Evolutionary conservation across 1,140 invertebrate genomes (phyloP).

Genomic region (Chrysomallon squamiferum): DNA sequence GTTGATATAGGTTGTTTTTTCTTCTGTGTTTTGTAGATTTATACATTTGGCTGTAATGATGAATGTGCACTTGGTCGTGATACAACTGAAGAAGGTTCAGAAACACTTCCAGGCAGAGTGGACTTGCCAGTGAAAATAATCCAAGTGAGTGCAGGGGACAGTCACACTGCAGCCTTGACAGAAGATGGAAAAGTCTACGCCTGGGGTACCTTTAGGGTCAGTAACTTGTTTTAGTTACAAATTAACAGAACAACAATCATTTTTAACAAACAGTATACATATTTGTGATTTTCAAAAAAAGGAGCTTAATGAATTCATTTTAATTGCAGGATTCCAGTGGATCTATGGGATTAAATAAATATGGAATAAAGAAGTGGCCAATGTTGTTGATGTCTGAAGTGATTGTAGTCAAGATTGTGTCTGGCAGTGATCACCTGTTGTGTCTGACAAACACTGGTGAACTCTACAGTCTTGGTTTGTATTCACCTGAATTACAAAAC

Average conservation of each 20-base stretch:
- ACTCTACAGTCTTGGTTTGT: slow-evolving; percentile 76
- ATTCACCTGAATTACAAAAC: no score
- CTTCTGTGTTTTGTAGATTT: slow-evolving; percentile 72
- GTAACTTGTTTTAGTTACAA: no score
- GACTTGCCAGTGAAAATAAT: slow-evolving; percentile 56
- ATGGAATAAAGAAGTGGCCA: slow-evolving; percentile 64
- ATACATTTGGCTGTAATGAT: slow-evolving; percentile 95
- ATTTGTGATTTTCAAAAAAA: no score
- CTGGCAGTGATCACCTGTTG: slow-evolving; percentile 87
- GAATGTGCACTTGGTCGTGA: slow-evolving; percentile 88
- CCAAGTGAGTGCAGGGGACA: slow-evolving; percentile 89
- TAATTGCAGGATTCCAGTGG: slow-evolving; percentile 84
- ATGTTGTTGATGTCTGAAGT: slow-evolving; percentile 42
- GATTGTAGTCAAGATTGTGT: slow-evolving; percentile 72
- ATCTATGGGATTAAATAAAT: slow-evolving; percentile 80
- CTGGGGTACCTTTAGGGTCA: slow-evolving; percentile 88
- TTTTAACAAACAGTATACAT: no score
- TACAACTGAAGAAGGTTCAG: slow-evolving; percentile 74
- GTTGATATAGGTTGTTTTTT: no score
- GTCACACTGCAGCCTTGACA: slow-evolving; percentile 86
- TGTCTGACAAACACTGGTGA: slow-evolving; percentile 76
- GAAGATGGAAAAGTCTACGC: slow-evolving; percentile 85
- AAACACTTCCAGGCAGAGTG: slow-evolving; percentile 70
- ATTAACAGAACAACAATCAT: no score
- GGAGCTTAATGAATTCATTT: no score